Base-by-base conservation (phyloP, 2,113 vertebrate genomes). In the Eulemur rufifrons region DNA sequence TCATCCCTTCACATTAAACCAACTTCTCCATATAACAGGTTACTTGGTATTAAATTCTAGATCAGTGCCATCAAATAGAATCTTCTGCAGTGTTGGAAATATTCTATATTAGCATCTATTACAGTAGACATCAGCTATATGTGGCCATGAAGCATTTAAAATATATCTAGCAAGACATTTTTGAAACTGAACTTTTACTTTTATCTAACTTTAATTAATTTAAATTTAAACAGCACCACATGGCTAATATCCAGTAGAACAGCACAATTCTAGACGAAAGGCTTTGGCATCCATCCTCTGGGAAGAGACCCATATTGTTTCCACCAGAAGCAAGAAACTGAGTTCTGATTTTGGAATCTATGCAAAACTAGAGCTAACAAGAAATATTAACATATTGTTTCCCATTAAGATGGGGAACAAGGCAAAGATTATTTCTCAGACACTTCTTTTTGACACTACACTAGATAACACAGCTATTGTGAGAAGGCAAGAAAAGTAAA, bases 191-290 rank as follows among this genome's bases (percentile, higher is more conserved):
- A 61, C 15, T 78, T 95, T 63, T 64, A 85, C 10, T 68, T 94
- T 85, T 59, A 90, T 88, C 39, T 89, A 91, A 91, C 17, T 81
- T 85, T 64, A 84, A 69, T 66, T 81, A 82, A 91, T 66, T 86
- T 74, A 84, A 92, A 63, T 63, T 83, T 83, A 47, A 95, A 90
- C 34, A 85, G 39, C 34, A 17, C 42, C 32, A 80, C 7, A 8
- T 68, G 32, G 14, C 5, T 37, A 59, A 32, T 63, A 54, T 37
- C 63, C 52, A 47, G 71, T 4, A 50, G 27, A 87, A 56, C 4
- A 77, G 18, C 47, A 37, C 9, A 56, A 34, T 50, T 47, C 50
- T 59, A 90, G 64, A 86, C 8, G 81, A 91, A 86, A 86, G 61
- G 13, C 37, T 91, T 54, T 73, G 37, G 42, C 47, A 86, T 74